A percentile compares a stretch with the other conserved stretches of the same genome.
These are phyloP conservation scores for Papilio elwesi DNA, from an alignment of 2,888 invertebrate genomes.

Conservation along the genomic window DNA sequence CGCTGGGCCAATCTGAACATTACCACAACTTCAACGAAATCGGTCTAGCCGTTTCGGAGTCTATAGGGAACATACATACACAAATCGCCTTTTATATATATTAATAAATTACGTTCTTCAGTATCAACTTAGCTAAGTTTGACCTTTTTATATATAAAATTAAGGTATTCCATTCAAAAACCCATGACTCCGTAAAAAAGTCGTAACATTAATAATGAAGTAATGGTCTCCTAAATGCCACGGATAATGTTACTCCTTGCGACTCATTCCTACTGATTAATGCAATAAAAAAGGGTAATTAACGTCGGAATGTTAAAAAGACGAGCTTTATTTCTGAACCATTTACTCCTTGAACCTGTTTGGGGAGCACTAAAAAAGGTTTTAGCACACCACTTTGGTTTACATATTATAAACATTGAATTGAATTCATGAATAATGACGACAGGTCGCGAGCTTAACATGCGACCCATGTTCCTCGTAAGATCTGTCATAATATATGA, in stretches of 20 bases:
- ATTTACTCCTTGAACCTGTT: slow-evolving; percentile 12
- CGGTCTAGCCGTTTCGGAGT: too few species aligned
- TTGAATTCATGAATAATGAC: slow-evolving; percentile 1
- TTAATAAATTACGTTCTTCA: too few species aligned
- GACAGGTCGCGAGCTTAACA: too few species aligned
- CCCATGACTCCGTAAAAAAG: slow-evolving; percentile 1
- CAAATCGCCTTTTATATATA: too few species aligned
- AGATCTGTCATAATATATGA: too few species aligned
- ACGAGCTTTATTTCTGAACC: slow-evolving; percentile 23
- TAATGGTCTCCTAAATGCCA: slow-evolving; percentile 8
- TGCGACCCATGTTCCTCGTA: too few species aligned
- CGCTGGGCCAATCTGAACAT: too few species aligned
- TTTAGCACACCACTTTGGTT: slow-evolving; percentile 1
- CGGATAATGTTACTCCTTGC: slow-evolving; percentile 7
- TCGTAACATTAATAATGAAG: slow-evolving; percentile 15
- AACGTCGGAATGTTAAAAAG: slow-evolving; percentile 10
- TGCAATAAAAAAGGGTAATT: slow-evolving; percentile 26
- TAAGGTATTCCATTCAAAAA: not conserved
- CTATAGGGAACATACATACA: too few species aligned
- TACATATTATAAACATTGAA: slow-evolving; percentile 2
- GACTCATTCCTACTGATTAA: slow-evolving; percentile 14
- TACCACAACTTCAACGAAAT: too few species aligned
- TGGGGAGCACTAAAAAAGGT: slow-evolving; percentile 5
- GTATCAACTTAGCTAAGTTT: too few species aligned
- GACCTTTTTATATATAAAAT: too few species aligned